Evolutionary conservation across 2,888 invertebrate genomes (phyloP).

Genomic region (Sericinus montela): DNA sequence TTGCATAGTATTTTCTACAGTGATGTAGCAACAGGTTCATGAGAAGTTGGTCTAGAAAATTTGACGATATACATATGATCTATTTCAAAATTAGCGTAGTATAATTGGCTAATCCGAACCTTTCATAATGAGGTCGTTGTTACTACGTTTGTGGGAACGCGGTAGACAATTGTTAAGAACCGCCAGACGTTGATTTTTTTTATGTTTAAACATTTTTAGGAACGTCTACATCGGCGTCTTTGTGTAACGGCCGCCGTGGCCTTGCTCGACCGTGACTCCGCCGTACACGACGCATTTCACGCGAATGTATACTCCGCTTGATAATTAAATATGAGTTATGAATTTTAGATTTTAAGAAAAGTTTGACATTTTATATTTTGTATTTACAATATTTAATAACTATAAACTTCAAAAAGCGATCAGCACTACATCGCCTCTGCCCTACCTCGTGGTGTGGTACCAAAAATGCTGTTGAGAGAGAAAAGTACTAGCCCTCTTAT

Average conservation of each 20-base stretch:
- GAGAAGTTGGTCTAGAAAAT: too few species aligned
- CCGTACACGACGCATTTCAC: slow-evolving; percentile 16
- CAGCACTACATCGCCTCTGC: too few species aligned
- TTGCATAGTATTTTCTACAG: too few species aligned
- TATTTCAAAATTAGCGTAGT: neutral
- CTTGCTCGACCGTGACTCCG: slow-evolving; percentile 42
- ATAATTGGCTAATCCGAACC: neutral
- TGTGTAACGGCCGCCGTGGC: slow-evolving; percentile 50
- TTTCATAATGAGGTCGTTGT: neutral
- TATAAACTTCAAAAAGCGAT: neutral
- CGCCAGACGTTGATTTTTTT: slow-evolving; percentile 14
- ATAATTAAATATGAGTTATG: neutral
- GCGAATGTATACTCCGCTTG: neutral
- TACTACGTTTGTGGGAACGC: slow-evolving; percentile 19
- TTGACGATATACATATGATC: too few species aligned
- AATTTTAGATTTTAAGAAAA: too few species aligned
- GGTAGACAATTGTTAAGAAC: slow-evolving; percentile 19
- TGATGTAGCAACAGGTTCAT: too few species aligned
- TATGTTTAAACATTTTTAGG: slow-evolving; percentile 22
- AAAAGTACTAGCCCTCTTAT: too few species aligned
- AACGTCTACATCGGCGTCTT: slow-evolving; percentile 34
- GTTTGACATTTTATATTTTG: slow-evolving; percentile 1
- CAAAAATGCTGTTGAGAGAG: too few species aligned
- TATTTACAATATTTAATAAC: too few species aligned
- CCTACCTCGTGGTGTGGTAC: too few species aligned